These are phyloP conservation scores for Colossoma macropomum DNA, from an alignment of 2,113 vertebrate genomes.

Conservation along the genomic window DNA sequence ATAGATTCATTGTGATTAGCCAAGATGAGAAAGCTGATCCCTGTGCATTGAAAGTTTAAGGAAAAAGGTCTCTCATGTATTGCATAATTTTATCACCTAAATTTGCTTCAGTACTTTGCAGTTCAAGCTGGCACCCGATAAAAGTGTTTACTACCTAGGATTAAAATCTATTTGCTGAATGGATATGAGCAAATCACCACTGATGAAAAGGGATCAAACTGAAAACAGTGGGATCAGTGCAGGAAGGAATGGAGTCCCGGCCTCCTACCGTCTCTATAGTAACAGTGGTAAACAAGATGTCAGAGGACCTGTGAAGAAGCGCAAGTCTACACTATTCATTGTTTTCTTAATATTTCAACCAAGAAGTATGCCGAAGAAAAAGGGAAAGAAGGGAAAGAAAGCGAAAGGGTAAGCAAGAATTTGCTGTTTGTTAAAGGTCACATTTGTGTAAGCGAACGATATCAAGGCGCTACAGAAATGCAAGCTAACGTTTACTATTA, in stretches of 20 bases:
- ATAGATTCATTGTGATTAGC: too few species aligned
- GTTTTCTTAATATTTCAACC: not conserved
- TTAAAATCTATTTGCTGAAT: too few species aligned
- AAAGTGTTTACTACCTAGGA: too few species aligned
- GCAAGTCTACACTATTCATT: not conserved
- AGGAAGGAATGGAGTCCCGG: not conserved
- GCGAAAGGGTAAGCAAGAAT: constrained; percentile 61
- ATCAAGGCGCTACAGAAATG: not conserved
- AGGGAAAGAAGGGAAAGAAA: constrained; percentile 70
- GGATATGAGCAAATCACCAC: not conserved
- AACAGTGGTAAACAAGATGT: constrained; percentile 45
- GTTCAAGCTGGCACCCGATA: too few species aligned
- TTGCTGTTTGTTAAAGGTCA: not conserved
- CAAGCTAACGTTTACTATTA: not conserved
- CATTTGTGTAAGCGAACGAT: not conserved
- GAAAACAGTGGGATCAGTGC: too few species aligned
- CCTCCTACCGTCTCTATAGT: constrained; percentile 49
- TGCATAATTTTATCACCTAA: too few species aligned
- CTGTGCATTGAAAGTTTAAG: too few species aligned
- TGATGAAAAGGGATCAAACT: not conserved
- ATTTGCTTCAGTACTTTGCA: too few species aligned
- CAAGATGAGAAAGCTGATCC: too few species aligned
- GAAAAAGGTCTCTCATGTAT: too few species aligned
- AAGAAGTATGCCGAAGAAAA: constrained; percentile 73
- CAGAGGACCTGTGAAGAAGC: not conserved